These are phyloP conservation scores for Cygnus atratus DNA, from an alignment of 2,113 vertebrate genomes.

Conservation along the genomic window DNA sequence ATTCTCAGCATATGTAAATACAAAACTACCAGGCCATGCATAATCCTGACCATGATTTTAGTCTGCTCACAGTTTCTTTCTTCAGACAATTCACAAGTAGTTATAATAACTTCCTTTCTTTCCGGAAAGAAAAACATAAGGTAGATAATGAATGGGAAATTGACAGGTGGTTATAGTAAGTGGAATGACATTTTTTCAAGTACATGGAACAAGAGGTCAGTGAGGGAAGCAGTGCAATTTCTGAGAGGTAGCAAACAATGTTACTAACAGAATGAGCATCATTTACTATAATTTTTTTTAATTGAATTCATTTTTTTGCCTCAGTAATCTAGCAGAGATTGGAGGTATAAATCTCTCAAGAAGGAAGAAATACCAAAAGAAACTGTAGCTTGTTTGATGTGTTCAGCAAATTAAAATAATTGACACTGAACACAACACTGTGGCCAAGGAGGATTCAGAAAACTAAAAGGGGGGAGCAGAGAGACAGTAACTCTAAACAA, in stretches of 20 bases:
- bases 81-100: neutral
- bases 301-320: constrained; percentile 52
- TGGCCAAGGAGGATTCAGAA: neutral
- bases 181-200: neutral
- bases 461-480: neutral
- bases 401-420: constrained; percentile 26
- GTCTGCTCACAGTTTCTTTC: neutral
- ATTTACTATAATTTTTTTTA: constrained; percentile 28
- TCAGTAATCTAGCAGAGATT: constrained; percentile 28
- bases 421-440: neutral
- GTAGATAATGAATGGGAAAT: neutral
- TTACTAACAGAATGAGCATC: constrained; percentile 40
- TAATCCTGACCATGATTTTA: neutral
- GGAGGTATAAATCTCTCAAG: constrained; percentile 11
- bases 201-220: neutral
- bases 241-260: neutral
- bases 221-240: neutral
- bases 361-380: neutral
- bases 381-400: constrained; percentile 4
- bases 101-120: neutral
- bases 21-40: neutral
- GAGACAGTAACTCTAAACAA: neutral
- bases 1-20: neutral
- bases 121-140: neutral
- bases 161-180: neutral